Evolutionary conservation across 2,797 vertebrate genomes (phyloP).

Genomic region (Gila robusta): DNA sequence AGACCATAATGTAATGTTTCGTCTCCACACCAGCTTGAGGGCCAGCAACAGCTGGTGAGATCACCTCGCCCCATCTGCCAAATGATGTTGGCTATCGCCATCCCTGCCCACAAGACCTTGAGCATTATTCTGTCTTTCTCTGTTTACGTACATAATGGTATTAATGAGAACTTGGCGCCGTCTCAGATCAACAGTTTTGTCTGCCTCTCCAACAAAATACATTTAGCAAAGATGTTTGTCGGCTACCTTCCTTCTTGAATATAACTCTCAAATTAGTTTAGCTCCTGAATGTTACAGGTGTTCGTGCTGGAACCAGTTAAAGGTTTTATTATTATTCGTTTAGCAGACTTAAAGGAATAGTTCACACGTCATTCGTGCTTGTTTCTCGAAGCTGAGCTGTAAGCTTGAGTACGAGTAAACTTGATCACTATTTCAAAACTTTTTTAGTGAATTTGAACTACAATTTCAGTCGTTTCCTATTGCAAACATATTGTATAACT

Average conservation of each 20-base stretch:
- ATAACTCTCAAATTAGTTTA: neutral
- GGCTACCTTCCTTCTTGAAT: neutral
- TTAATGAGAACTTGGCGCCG: slow-evolving; percentile 10
- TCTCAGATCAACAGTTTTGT: slow-evolving; percentile 26
- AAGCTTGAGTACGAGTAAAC: neutral
- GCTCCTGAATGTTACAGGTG: neutral
- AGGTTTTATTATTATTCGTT: neutral
- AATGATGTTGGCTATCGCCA: slow-evolving; percentile 38
- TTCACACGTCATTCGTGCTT: neutral
- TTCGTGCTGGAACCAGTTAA: neutral
- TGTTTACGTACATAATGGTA: slow-evolving; percentile 25
- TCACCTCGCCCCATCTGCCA: slow-evolving; percentile 58
- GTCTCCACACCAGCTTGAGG: slow-evolving; percentile 48
- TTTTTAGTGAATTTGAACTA: neutral
- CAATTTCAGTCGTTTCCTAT: neutral
- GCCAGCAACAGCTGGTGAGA: slow-evolving; percentile 58
- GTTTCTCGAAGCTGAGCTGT: neutral
- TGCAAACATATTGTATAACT: neutral
- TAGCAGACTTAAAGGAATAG: neutral
- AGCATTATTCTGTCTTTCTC: slow-evolving; percentile 33
- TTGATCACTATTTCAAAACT: neutral
- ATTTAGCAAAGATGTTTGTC: slow-evolving; percentile 19
- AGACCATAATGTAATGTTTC: slow-evolving; percentile 52
- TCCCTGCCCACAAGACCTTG: slow-evolving; percentile 40
- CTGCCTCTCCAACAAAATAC: neutral